Base-by-base conservation (phyloP, 2,888 invertebrate genomes). In the Coelopa pilipes region DNA sequence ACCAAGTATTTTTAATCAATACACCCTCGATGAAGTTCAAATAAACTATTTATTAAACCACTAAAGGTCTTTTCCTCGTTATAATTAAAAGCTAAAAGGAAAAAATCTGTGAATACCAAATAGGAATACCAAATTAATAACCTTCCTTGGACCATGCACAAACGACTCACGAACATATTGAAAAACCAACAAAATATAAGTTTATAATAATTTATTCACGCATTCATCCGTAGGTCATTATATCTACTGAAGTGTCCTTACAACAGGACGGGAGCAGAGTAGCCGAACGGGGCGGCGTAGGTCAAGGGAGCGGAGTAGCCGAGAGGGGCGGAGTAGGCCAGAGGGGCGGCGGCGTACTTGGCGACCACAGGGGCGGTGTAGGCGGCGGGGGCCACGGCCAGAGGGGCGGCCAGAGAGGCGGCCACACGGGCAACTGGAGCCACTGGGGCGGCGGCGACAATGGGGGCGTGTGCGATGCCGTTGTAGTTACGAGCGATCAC, bases 251-350 rank as follows among this genome's bases (percentile, higher is more conserved):
- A 11, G 49, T 60, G 45, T 62, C 34, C 45, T 62, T 69, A 69
- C 57, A 53, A 47, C 47, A 69, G 57, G 34, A 69, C 5, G 10
- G 72, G 59, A 17, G 72, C 47, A 5, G 69, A 45, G 34, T 75
- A 74, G 13, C 68, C 74, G 53, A 72, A 71, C 19, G 71, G 76
- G 65, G 76, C 74, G 70, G 73, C 74, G 82, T 12, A 13, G 1
- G 88, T 84, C 84, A 89, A 89, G n/a, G 89, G 60, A 24, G n/a
- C 53, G 17, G 68, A 19, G 66, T 66, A 50, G 19, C 19, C 19
- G 1, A 66, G n/a, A 17, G 76, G 72, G 19, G 65, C 62, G 2
- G 79, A 74, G 53, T 76, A 73, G 15, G 70, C 75, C 62, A 74
- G 63, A 67, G 75, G 74, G 13, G 75, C 63, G 19, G 74, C 63